A percentile compares a stretch with the other conserved stretches of the same genome.
Evolutionary conservation across 92 coral and sea anemone species (phyloP).

Genomic region (Pocillopora grandis): DNA sequence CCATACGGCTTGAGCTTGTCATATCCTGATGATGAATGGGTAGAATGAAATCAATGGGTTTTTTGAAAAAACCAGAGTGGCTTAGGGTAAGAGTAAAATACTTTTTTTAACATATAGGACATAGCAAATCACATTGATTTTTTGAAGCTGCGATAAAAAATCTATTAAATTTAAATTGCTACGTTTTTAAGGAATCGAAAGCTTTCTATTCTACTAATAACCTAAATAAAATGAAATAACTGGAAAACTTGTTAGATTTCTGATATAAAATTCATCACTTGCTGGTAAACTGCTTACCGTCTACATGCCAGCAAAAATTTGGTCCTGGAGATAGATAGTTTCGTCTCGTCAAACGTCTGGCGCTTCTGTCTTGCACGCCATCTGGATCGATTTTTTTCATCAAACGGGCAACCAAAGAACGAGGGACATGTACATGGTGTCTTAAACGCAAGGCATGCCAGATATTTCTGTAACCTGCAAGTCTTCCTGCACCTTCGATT

Average conservation of each 20-base stretch:
- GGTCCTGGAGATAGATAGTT: slow-evolving; percentile 52
- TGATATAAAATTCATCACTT: background rate
- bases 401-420: slow-evolving; percentile 42
- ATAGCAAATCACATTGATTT: too few species aligned
- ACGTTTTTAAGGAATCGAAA: too few species aligned
- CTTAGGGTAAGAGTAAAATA: too few species aligned
- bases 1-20: background rate
- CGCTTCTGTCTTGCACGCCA: slow-evolving; percentile 46
- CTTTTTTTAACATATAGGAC: too few species aligned
- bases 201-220: too few species aligned
- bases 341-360: slow-evolving; percentile 36
- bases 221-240: background rate
- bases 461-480: slow-evolving; percentile 57
- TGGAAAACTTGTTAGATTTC: background rate
- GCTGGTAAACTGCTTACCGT: slow-evolving; percentile 38
- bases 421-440: slow-evolving; percentile 44
- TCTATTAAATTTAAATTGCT: too few species aligned
- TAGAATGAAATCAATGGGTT: too few species aligned
- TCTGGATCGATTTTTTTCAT: slow-evolving; percentile 58
- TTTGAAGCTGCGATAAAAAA: too few species aligned
- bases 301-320: slow-evolving; percentile 67
- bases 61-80: too few species aligned
- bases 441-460: slow-evolving; percentile 27
- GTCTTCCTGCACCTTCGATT: slow-evolving; percentile 43
- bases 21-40: background rate